phyloP scores from a whole-genome alignment of 2,888 invertebrate genomes.

The Drosophila barbarae region DNA sequence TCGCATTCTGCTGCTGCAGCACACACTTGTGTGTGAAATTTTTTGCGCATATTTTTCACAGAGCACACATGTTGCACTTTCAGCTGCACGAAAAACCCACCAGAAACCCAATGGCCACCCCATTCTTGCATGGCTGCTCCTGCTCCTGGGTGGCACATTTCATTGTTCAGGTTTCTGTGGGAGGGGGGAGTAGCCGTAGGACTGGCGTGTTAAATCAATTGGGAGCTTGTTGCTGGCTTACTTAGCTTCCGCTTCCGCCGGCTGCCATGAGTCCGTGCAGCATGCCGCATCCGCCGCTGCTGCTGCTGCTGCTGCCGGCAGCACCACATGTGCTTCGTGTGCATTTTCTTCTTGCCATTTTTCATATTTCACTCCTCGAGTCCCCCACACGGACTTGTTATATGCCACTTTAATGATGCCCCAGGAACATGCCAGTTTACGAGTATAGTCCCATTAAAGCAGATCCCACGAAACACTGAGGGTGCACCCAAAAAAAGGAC shows the following conservation, averaged over 20 bases:
- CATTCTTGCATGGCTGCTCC: conserved; percentile 6
- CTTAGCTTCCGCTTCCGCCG: conserved; percentile 63
- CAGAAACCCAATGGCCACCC: conserved; percentile 12
- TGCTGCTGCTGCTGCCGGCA: conserved; percentile 26
- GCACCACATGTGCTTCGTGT: conserved; percentile 55
- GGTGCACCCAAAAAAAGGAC: not conserved
- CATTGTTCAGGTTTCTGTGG: conserved; percentile 49
- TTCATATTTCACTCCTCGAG: conserved; percentile 47
- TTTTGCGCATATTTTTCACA: conserved; percentile 56
- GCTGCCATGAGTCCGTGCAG: conserved; percentile 28
- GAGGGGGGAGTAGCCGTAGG: conserved; percentile 23
- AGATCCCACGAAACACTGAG: conserved; percentile 6
- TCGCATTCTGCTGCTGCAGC: conserved; percentile 29
- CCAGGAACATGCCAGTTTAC: conserved; percentile 25
- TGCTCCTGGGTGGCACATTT: conserved; percentile 29
- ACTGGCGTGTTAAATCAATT: conserved; percentile 71
- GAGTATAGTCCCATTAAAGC: conserved; percentile 32
- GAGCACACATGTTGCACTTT: conserved; percentile 65
- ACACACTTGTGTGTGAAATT: conserved; percentile 52
- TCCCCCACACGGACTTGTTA: conserved; percentile 16
- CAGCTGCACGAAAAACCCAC: conserved; percentile 17
- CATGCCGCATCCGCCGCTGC: conserved; percentile 41
- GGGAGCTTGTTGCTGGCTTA: conserved; percentile 70
- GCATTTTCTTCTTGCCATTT: conserved; percentile 51
- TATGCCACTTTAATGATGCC: conserved; percentile 38